Evolutionary conservation across 2,797 vertebrate species (phyloP).

Genomic region (Ceryle rudis): DNA sequence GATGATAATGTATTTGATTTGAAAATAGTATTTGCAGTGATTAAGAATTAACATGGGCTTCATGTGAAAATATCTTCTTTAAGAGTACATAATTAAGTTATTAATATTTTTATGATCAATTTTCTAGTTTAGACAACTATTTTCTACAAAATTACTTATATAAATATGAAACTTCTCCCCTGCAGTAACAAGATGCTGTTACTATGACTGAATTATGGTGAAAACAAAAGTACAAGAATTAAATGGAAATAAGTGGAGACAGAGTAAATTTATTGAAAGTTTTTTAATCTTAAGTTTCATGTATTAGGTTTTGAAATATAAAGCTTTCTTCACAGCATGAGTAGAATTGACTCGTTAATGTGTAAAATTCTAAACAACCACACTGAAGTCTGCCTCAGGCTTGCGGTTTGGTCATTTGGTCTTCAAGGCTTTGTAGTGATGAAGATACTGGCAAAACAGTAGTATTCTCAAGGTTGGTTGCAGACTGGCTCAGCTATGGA

Average conservation of each 20-base stretch:
- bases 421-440: neutral
- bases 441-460: neutral
- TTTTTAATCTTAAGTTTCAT: neutral
- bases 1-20: neutral
- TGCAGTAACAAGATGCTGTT: neutral
- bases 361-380: neutral
- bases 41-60: neutral
- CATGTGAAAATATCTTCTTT: neutral
- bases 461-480: neutral
- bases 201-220: neutral
- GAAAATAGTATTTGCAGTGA: neutral
- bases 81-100: neutral
- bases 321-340: constrained; percentile 35
- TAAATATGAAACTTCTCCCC: neutral
- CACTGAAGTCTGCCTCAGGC: neutral
- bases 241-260: neutral
- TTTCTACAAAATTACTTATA: neutral
- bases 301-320: neutral
- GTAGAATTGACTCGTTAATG: neutral
- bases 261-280: neutral
- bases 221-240: neutral
- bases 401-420: neutral
- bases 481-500: neutral
- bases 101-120: neutral
- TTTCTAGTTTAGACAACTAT: neutral